These are phyloP conservation scores for Orius insidiosus DNA, from an alignment of 1,140 invertebrate species.

Conservation along the genomic window DNA sequence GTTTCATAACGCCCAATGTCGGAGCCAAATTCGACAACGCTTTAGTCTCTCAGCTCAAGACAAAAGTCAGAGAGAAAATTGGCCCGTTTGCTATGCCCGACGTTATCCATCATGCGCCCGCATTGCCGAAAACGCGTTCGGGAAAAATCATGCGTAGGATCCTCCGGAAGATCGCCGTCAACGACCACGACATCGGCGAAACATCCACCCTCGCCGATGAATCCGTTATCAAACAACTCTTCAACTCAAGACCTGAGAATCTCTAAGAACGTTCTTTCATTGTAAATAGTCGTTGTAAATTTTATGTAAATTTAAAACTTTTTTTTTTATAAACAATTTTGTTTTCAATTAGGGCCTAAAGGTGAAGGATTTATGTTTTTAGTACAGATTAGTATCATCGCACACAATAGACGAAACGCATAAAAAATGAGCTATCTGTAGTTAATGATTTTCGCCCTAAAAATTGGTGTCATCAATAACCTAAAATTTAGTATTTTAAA, in stretches of 20 bases:
- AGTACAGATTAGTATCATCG: neutral
- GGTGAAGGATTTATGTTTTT: neutral
- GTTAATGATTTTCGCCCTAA: too few species aligned
- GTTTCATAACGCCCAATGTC: slow-evolving; percentile 80
- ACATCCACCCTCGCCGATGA: slow-evolving; percentile 83
- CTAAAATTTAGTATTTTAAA: too few species aligned
- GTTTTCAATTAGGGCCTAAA: neutral
- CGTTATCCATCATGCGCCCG: slow-evolving; percentile 77
- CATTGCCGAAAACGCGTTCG: slow-evolving; percentile 88
- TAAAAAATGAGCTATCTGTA: neutral
- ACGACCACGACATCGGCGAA: slow-evolving; percentile 79
- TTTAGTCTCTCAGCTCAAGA: slow-evolving; percentile 57
- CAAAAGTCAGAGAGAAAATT: slow-evolving; percentile 73
- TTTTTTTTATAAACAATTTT: neutral
- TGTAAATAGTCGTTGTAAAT: too few species aligned
- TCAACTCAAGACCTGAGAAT: slow-evolving; percentile 41
- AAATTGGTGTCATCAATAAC: too few species aligned
- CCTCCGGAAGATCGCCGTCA: slow-evolving; percentile 78
- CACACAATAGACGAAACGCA: neutral
- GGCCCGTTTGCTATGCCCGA: slow-evolving; percentile 94
- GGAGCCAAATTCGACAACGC: slow-evolving; percentile 49
- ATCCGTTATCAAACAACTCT: slow-evolving; percentile 59
- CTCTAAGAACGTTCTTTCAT: neutral
- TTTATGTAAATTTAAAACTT: neutral
- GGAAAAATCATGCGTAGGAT: slow-evolving; percentile 97